Conservation (phyloP, 2,888 invertebrate species). For the Tachina lurida region DNA sequence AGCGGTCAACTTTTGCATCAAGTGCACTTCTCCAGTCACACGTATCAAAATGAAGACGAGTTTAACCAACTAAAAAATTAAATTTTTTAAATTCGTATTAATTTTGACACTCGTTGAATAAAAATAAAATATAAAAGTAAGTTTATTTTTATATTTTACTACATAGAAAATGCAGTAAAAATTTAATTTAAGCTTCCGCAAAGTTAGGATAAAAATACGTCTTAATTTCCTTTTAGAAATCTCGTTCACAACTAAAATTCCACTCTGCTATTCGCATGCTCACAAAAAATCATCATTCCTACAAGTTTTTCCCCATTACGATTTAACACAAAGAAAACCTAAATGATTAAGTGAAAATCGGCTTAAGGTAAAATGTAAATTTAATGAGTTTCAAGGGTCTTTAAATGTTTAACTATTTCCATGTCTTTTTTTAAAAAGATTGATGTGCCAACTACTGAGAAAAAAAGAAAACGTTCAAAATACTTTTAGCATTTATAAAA, state of each 20-base stretch:
- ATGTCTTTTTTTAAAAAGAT: neutral
- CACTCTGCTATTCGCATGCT: neutral
- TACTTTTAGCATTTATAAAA: constrained; percentile 14
- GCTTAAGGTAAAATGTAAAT: constrained; percentile 63
- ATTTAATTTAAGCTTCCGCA: too few species aligned
- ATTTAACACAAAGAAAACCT: neutral
- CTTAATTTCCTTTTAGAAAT: neutral
- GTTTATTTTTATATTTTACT: too few species aligned
- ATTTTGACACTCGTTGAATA: too few species aligned
- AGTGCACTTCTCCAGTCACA: too few species aligned
- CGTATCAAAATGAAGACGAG: too few species aligned
- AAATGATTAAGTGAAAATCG: constrained; percentile 7
- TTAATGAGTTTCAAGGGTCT: constrained; percentile 68
- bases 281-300: neutral
- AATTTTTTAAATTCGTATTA: too few species aligned
- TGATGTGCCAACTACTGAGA: neutral
- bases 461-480: neutral
- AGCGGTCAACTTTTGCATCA: too few species aligned
- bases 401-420: constrained; percentile 50
- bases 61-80: too few species aligned
- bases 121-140: too few species aligned
- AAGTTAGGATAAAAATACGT: too few species aligned
- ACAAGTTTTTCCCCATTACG: neutral
- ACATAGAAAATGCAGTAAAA: too few species aligned
- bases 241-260: neutral